phyloP scores from a whole-genome alignment of 2,113 vertebrate species.

The Tichodroma muraria region DNA sequence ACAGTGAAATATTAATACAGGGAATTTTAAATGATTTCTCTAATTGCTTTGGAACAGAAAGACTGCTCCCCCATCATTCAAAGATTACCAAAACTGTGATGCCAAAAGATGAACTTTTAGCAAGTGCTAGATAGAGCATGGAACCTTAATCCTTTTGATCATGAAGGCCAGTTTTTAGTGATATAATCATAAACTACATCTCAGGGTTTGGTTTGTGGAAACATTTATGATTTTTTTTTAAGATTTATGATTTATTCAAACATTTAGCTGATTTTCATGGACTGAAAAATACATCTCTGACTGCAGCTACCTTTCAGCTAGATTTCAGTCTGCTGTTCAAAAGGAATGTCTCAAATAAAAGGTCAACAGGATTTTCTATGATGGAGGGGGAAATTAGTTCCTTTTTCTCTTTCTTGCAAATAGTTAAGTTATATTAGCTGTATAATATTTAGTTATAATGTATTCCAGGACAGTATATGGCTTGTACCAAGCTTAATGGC shows the following conservation, averaged over 20 bases:
- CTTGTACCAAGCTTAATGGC: not conserved
- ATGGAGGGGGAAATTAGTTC: not conserved
- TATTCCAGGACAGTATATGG: not conserved
- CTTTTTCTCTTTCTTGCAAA: not conserved
- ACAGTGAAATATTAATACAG: not conserved
- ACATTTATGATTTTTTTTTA: not conserved
- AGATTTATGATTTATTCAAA: not conserved
- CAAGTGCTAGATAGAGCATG: not conserved
- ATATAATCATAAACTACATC: not conserved
- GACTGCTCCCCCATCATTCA: accelerated
- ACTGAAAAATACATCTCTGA: not conserved
- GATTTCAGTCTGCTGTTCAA: not conserved
- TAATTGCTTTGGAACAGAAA: not conserved
- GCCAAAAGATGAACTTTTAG: not conserved
- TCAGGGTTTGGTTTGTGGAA: not conserved
- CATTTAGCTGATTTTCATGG: not conserved
- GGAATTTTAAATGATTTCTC: not conserved
- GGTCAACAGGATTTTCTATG: not conserved
- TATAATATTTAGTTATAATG: not conserved
- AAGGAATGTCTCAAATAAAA: not conserved
- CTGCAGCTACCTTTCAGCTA: not conserved
- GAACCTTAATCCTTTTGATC: not conserved
- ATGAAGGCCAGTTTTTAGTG: not conserved
- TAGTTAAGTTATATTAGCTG: not conserved
- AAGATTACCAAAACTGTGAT: not conserved